phyloP scores from a whole-genome alignment of 2,797 vertebrate species.

The Argentina silus region DNA sequence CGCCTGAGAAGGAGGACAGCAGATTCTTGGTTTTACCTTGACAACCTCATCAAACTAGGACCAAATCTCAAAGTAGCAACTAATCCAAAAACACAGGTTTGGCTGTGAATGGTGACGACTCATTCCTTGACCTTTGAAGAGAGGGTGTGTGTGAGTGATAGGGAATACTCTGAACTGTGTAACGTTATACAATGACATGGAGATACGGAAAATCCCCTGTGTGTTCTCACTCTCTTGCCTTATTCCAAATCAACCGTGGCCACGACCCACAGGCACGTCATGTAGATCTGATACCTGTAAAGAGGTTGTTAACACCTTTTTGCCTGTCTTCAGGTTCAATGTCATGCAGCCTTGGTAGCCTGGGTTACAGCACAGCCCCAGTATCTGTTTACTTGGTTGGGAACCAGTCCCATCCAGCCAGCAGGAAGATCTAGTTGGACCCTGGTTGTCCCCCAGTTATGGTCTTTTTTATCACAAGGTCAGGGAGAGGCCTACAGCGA shows the following conservation, averaged over 20 bases:
- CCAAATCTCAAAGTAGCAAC: not conserved
- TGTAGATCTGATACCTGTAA: not conserved
- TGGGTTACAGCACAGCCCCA: not conserved
- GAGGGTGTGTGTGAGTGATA: not conserved
- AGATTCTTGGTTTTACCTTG: too few species aligned
- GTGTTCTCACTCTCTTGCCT: not conserved
- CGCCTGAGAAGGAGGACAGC: too few species aligned
- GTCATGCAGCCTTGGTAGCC: slow-evolving; percentile 40
- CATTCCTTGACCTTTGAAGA: not conserved
- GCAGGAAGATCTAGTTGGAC: not conserved
- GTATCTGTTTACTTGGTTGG: slow-evolving; percentile 31
- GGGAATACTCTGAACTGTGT: not conserved
- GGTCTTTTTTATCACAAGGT: not conserved
- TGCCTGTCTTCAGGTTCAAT: slow-evolving; percentile 69
- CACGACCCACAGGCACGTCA: not conserved
- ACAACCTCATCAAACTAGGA: not conserved
- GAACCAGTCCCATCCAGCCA: slow-evolving; percentile 63
- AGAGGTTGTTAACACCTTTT: slow-evolving; percentile 62
- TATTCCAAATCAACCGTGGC: not conserved
- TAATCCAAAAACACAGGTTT: not conserved
- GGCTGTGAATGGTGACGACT: not conserved
- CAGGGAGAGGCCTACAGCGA: not conserved
- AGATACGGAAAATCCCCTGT: not conserved
- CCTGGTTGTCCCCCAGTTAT: not conserved
- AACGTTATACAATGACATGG: not conserved